Evolutionary conservation across 2,797 vertebrate genomes (phyloP).

Genomic region (Thalassophryne amazonica): DNA sequence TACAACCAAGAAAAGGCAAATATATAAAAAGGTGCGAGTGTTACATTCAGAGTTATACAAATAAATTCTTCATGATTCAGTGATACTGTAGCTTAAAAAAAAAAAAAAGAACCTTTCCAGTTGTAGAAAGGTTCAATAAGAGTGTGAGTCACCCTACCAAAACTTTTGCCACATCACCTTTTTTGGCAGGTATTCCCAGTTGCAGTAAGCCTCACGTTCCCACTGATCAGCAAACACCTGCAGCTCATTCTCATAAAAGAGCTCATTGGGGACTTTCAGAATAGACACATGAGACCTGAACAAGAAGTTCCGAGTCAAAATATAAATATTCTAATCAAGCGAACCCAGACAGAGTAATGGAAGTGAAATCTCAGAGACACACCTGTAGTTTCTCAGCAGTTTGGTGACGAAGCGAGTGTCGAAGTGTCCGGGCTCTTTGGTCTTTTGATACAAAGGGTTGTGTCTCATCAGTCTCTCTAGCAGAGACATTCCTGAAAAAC

Average conservation of each 20-base stretch:
- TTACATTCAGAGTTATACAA: no score
- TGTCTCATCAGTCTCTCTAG: constrained; percentile 89
- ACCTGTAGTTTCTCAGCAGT: constrained; percentile 94
- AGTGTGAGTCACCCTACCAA: no score
- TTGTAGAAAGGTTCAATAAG: no score
- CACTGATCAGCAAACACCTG: constrained; percentile 70
- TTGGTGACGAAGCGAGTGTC: constrained; percentile 87
- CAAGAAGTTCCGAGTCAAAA: background rate
- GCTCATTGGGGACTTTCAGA: constrained; percentile 84
- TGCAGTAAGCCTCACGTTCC: constrained; percentile 79
- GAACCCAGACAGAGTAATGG: background rate
- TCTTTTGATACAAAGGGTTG: constrained; percentile 83
- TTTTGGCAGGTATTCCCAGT: constrained; percentile 83
- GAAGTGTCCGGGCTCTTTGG: constrained; percentile 53
- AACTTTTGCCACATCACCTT: constrained; percentile 60
- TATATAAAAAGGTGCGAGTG: no score
- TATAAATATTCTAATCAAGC: background rate
- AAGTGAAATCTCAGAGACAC: background rate
- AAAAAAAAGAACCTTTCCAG: no score
- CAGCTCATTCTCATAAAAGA: constrained; percentile 89
- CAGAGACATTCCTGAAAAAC: constrained; percentile 79
- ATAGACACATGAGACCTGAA: constrained; percentile 88
- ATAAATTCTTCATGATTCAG: no score
- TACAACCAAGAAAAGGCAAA: no score
- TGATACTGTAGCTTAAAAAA: no score